Percentiles rank a stretch among this genome's conserved stretches.
These are phyloP conservation scores for Drosophila helvetica DNA, from an alignment of 2,888 invertebrate genomes.

Conservation along the genomic window DNA sequence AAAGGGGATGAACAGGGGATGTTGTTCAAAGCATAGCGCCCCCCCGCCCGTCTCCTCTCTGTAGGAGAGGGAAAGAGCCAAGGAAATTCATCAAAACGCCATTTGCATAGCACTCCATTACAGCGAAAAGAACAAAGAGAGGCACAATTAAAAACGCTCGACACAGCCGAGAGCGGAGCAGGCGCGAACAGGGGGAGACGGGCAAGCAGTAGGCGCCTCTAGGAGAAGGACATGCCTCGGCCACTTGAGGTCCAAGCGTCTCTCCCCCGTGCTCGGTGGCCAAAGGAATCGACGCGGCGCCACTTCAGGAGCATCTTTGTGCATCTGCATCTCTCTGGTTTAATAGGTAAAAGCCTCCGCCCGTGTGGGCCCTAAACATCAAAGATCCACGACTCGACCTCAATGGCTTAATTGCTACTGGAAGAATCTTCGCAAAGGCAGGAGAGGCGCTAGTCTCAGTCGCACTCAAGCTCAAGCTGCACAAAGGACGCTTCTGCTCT, in stretches of 20 bases:
- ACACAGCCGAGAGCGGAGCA: slow-evolving; percentile 31
- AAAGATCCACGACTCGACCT: slow-evolving; percentile 58
- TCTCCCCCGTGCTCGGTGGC: slow-evolving; percentile 1
- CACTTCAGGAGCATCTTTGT: slow-evolving; percentile 22
- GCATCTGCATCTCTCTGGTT: slow-evolving; percentile 3
- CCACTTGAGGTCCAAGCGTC: slow-evolving; percentile 57
- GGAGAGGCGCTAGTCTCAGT: not conserved
- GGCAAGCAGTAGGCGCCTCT: slow-evolving; percentile 29
- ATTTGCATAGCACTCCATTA: slow-evolving; percentile 82
- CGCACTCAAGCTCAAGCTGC: not conserved
- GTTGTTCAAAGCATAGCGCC: slow-evolving; percentile 62
- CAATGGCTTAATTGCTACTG: slow-evolving; percentile 61
- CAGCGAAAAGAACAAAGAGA: slow-evolving; percentile 79
- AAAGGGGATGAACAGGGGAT: slow-evolving; percentile 73
- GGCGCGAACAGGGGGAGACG: slow-evolving; percentile 23
- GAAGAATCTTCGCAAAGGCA: slow-evolving; percentile 23
- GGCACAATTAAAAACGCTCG: slow-evolving; percentile 75
- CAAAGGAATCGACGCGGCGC: slow-evolving; percentile 19
- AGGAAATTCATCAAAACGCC: slow-evolving; percentile 78
- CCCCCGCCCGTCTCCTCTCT: not conserved
- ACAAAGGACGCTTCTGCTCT: not conserved
- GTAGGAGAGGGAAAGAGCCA: slow-evolving; percentile 46
- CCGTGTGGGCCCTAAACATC: slow-evolving; percentile 53
- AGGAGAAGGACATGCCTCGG: slow-evolving; percentile 36
- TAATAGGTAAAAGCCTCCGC: slow-evolving; percentile 19